phyloP scores from a whole-genome alignment of 2,113 vertebrate species.

The Corythornis madagascariensis region DNA sequence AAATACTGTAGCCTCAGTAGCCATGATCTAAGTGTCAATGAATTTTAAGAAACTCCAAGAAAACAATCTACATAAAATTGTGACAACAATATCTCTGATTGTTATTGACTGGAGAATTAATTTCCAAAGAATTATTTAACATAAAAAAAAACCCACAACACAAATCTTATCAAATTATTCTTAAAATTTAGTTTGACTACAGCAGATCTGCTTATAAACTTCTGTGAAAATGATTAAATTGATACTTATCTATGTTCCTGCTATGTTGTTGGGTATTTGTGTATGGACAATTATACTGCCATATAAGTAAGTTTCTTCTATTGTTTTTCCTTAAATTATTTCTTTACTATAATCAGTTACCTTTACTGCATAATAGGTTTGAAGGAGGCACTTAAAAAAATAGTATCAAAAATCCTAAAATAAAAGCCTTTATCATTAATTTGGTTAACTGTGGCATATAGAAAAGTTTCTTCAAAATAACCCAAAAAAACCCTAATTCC shows the following conservation, averaged over 20 bases:
- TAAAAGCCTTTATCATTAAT: not conserved
- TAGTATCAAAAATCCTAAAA: not conserved
- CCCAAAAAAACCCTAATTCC: not conserved
- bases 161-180: not conserved
- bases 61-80: not conserved
- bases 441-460: not conserved
- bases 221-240: not conserved
- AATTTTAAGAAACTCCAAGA: not conserved
- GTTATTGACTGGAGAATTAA: not conserved
- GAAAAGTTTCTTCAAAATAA: not conserved
- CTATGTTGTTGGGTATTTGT: not conserved
- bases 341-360: not conserved
- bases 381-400: not conserved
- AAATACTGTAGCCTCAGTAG: not conserved
- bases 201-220: not conserved
- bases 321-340: slow-evolving; percentile 28
- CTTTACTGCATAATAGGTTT: not conserved
- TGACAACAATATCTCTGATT: not conserved
- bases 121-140: not conserved
- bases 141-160: not conserved
- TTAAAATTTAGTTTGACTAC: not conserved
- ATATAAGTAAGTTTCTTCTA: not conserved
- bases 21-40: not conserved
- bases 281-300: not conserved
- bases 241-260: not conserved